Conservation (phyloP, 37 sponge, comb jelly and placozoan species). For the Dysidea cf. avara region DNA sequence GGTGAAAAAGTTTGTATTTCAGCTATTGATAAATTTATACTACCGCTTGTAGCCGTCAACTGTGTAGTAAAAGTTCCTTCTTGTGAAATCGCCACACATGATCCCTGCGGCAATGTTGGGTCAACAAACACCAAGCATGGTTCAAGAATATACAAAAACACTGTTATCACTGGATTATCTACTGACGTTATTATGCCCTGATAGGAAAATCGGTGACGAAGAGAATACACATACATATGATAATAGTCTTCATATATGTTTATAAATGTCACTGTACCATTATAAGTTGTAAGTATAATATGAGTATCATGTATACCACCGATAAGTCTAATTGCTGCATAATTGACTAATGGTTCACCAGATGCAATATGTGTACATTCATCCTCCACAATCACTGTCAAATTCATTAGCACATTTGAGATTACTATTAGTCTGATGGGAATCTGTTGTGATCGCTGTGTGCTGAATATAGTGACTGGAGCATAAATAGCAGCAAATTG, state of each 20-base stretch:
- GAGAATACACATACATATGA: slow-evolving; percentile 17
- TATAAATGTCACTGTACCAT: too few species aligned
- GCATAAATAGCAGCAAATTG: slow-evolving; percentile 19
- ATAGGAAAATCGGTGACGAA: neutral
- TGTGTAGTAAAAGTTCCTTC: slow-evolving; percentile 7
- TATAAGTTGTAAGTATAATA: too few species aligned
- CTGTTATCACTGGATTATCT: slow-evolving; percentile 11
- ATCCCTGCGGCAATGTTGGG: slow-evolving; percentile 11
- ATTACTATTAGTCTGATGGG: slow-evolving; percentile 13
- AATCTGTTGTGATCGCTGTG: neutral
- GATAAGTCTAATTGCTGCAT: too few species aligned
- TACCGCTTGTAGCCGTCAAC: slow-evolving; percentile 27
- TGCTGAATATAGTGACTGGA: slow-evolving; percentile 4
- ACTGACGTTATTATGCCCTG: slow-evolving; percentile 23
- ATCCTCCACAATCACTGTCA: too few species aligned
- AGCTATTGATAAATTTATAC: neutral
- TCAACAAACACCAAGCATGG: too few species aligned
- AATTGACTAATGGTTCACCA: slow-evolving; percentile 26
- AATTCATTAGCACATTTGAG: slow-evolving; percentile 25
- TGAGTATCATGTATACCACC: too few species aligned
- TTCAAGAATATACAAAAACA: too few species aligned
- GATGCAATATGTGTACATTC: slow-evolving; percentile 41
- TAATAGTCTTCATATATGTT: slow-evolving; percentile 41
- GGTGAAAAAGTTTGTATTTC: slow-evolving; percentile 24
- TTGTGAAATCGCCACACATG: slow-evolving; percentile 34